These are phyloP conservation scores for Apamea monoglypha DNA, from an alignment of 2,888 invertebrate genomes.

Conservation along the genomic window DNA sequence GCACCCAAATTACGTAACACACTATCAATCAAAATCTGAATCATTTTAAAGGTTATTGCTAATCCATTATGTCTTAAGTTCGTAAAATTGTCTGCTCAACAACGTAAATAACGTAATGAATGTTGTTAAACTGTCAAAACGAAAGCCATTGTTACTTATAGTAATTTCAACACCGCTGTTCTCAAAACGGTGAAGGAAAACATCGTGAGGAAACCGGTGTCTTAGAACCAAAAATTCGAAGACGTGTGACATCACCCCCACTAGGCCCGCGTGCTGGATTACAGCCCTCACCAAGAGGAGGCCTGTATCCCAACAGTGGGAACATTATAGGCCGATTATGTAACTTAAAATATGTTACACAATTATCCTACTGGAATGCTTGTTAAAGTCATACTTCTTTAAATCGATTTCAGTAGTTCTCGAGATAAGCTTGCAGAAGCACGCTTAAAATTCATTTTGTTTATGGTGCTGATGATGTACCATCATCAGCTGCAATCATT, in stretches of 20 bases:
- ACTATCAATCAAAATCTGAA: no score
- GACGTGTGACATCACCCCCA: no score
- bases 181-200: no score
- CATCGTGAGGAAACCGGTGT: no score
- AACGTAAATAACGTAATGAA: not conserved
- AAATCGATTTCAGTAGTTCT: not conserved
- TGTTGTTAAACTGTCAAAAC: no score
- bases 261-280: no score
- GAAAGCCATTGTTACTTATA: not conserved
- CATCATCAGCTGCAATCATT: constrained; percentile 29
- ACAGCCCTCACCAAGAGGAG: no score
- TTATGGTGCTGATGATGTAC: constrained; percentile 1
- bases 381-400: not conserved
- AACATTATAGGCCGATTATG: no score
- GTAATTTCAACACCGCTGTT: no score
- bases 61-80: not conserved
- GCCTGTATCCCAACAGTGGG: no score
- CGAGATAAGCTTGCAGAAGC: not conserved
- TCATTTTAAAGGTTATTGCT: not conserved
- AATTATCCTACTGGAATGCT: not conserved
- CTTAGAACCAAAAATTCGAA: no score
- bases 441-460: not conserved
- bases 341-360: not conserved
- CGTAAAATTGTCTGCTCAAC: not conserved
- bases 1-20: not conserved